Conservation (phyloP, 1,140 invertebrate species). For the Paracyclopina nana region DNA sequence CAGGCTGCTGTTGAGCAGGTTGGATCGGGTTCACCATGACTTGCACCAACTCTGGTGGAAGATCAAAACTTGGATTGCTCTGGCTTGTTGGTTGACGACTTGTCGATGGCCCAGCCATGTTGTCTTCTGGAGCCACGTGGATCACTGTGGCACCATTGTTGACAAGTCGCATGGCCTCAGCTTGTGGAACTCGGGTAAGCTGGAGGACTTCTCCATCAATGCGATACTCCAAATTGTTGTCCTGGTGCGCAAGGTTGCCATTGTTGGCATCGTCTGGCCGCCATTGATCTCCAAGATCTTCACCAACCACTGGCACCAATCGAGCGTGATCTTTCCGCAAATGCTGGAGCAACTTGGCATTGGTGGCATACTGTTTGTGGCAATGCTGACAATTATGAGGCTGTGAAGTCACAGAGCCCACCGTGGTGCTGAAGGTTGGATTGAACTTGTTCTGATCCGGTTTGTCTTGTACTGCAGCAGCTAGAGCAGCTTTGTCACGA, state of each 20-base stretch:
- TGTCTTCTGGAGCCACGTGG: neutral
- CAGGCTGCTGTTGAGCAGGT: no score
- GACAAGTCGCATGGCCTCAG: neutral
- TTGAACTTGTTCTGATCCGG: conserved; percentile 23
- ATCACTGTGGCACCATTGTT: neutral
- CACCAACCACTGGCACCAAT: no score
- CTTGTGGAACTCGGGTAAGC: neutral
- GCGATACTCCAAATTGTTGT: no score
- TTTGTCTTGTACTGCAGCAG: neutral
- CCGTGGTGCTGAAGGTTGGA: conserved; percentile 44
- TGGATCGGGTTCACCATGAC: no score
- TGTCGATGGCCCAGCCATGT: no score
- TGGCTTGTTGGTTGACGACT: no score
- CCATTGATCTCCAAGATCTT: no score
- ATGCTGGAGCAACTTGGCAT: conserved; percentile 58
- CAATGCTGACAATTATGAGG: conserved; percentile 58
- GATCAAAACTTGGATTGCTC: no score
- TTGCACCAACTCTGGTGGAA: no score
- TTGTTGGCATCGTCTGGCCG: no score
- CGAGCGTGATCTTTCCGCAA: conserved; percentile 47
- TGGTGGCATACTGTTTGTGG: conserved; percentile 61
- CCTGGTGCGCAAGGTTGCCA: no score
- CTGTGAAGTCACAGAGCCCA: conserved; percentile 47
- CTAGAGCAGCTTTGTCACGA: conserved; percentile 1
- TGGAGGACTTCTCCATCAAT: conserved; percentile 1